Evolutionary conservation across 2,888 invertebrate genomes (phyloP), one percentile per base, ranked within the genome.

Genomic region (Euzophera pinguis): DNA sequence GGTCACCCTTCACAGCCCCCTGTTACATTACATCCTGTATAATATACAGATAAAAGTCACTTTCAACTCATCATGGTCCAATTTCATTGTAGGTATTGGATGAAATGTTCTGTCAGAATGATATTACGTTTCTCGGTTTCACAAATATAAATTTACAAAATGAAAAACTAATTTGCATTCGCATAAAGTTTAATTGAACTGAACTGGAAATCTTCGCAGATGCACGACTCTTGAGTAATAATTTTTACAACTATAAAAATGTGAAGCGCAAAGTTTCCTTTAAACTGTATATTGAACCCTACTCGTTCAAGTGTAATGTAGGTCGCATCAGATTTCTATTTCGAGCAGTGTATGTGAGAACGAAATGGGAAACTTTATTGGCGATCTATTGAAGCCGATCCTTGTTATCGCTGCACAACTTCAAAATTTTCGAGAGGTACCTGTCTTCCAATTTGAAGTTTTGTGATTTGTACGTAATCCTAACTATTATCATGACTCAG

Each of bases 341-440:
- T 17, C 16, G 10, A 16, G 38, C 14, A 10, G 16, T 16, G 41
- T n/a, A n/a, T 8, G 22, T 22, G 5, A 16, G n/a, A 41, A 41
- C 16, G 17, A 41, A 41, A 41, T 16, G 17, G 41, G 13, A 45
- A 45, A 45, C 43, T 45, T 32, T 32, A 22, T n/a, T 17, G 41
- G 41, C 29, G 12, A 32, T 14, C 43, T 32, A 32, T 45, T 45
- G 43, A 45, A 45, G 13, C 7, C 29, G 43, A 45, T 45, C 29
- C 43, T 22, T 45, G 13, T 32, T 45, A 45, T 45, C 43, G 29
- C 32, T 29, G 29, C 29, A 13, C 8, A 9, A 32, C 12, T 45
- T 13, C 43, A 32, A 13, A 45, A 29, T 12, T n/a, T n/a, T 12
- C 8, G 43, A 45, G 14, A 29, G 43, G n/a, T 22, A 22, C 12